Evolutionary conservation across 2,113 vertebrate species (phyloP).

Genomic region (Nerophis ophidion): DNA sequence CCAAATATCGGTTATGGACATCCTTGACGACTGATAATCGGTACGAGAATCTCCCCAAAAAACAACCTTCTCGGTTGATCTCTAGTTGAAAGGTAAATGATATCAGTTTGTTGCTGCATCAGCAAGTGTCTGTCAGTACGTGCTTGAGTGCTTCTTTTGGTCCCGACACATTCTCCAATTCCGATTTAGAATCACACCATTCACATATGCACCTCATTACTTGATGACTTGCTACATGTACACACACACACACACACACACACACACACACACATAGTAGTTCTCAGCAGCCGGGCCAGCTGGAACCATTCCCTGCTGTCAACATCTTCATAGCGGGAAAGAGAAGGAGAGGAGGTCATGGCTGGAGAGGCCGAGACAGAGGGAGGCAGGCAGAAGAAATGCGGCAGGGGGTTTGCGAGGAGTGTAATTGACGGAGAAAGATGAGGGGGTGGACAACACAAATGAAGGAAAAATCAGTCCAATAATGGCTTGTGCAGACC

Average conservation of each 20-base stretch:
- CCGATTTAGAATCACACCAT: conserved; percentile 40
- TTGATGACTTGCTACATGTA: conserved; percentile 37
- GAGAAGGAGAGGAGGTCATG: conserved; percentile 2
- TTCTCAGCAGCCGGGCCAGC: conserved; percentile 43
- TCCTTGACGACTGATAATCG: no score
- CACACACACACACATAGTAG: conserved; percentile 6
- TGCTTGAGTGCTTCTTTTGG: conserved; percentile 9
- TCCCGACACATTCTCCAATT: conserved; percentile 35
- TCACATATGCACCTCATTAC: conserved; percentile 51
- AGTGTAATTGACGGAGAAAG: conserved; percentile 31
- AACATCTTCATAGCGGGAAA: conserved; percentile 53
- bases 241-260: conserved; percentile 6
- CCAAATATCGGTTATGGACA: no score
- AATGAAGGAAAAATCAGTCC: conserved; percentile 8
- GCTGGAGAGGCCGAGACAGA: conserved; percentile 1
- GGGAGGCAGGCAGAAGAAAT: neutral
- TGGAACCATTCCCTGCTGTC: conserved; percentile 60
- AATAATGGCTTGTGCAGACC: conserved; percentile 40
- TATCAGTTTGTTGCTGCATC: no score
- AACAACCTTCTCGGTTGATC: no score
- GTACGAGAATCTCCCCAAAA: no score
- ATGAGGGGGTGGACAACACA: conserved; percentile 3
- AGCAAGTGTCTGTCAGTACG: conserved; percentile 10
- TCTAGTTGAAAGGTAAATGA: no score
- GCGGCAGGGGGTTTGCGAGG: conserved; percentile 7